phyloP scores from a whole-genome alignment of 2,888 invertebrate species.

The Agriopis marginaria region DNA sequence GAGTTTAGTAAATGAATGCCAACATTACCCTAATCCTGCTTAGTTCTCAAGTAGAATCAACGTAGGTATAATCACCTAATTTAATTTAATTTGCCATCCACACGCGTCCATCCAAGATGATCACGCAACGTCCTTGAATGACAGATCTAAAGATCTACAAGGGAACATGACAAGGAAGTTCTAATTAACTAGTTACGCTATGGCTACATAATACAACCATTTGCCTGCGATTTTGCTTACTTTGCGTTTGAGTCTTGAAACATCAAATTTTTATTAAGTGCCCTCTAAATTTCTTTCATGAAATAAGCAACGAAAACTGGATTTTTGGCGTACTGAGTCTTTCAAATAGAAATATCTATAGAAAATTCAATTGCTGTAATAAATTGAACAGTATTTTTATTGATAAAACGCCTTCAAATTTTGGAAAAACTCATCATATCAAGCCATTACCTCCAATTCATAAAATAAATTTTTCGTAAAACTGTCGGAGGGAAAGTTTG shows the following conservation, averaged over 20 bases:
- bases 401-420: too few species aligned
- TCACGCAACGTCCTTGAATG: conserved; percentile 22
- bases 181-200: conserved; percentile 57
- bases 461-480: too few species aligned
- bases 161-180: conserved; percentile 69
- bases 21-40: conserved; percentile 12
- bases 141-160: conserved; percentile 35
- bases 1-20: neutral
- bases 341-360: too few species aligned
- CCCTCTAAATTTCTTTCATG: too few species aligned
- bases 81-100: conserved; percentile 16
- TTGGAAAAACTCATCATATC: too few species aligned
- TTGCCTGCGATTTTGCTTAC: neutral
- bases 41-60: conserved; percentile 4
- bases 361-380: too few species aligned
- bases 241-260: neutral
- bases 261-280: too few species aligned
- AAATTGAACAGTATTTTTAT: too few species aligned
- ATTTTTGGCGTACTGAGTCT: too few species aligned
- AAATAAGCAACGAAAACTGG: too few species aligned
- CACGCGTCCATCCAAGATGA: neutral
- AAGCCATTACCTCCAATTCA: too few species aligned
- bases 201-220: conserved; percentile 50
- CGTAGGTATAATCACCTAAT: conserved; percentile 10
- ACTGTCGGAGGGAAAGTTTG: too few species aligned